phyloP scores from a whole-genome alignment of 23 tunicate species.

The Aplidium turbinatum region DNA sequence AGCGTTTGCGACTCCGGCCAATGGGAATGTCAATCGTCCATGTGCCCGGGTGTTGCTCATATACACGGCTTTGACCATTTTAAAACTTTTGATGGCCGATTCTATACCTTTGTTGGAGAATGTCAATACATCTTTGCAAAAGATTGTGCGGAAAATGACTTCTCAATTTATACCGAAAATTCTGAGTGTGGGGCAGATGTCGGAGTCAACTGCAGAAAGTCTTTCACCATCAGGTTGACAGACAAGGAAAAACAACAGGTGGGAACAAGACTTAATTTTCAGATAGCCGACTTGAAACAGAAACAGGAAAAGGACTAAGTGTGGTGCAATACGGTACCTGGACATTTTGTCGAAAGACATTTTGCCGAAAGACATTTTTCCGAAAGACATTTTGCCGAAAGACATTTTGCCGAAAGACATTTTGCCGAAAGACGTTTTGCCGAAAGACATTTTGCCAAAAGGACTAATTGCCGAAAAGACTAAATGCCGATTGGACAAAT shows the following conservation, averaged over 20 bases:
- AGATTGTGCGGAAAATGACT: conserved; percentile 41
- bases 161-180: conserved; percentile 45
- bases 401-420: no score
- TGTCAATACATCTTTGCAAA: conserved; percentile 65
- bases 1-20: conserved; percentile 51
- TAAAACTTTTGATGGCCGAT: conserved; percentile 51
- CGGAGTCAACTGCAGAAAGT: conserved; percentile 42
- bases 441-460: no score
- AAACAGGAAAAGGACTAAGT: no score
- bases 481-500: no score
- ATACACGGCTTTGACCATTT: conserved; percentile 47
- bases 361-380: no score
- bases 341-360: no score
- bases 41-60: conserved; percentile 62
- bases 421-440: no score
- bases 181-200: conserved; percentile 58
- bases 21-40: conserved; percentile 39
- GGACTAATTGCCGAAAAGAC: no score
- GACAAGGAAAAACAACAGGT: conserved; percentile 32
- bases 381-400: no score
- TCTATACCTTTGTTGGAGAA: conserved; percentile 43
- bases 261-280: no score
- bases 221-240: conserved; percentile 37
- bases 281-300: no score
- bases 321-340: no score